Conservation (phyloP, 92 coral and sea anemone genomes). For the Nematostella vectensis region DNA sequence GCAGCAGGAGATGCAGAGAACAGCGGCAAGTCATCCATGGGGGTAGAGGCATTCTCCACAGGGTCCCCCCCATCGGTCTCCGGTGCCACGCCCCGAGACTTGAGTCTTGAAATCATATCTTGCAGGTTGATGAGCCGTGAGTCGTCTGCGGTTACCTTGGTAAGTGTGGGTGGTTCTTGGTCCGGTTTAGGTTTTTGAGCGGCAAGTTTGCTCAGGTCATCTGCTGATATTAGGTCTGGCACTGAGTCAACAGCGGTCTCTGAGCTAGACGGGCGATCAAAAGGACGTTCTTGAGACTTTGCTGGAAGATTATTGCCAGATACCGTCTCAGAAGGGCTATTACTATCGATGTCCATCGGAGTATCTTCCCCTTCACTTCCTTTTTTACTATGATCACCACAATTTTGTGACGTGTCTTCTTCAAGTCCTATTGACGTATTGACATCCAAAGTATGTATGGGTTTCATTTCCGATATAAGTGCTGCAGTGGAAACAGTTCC, state of each 20-base stretch:
- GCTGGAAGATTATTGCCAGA: no score
- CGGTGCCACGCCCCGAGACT: constrained; percentile 24
- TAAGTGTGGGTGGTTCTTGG: constrained; percentile 79
- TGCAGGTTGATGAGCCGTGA: constrained; percentile 57
- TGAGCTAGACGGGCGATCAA: constrained; percentile 5
- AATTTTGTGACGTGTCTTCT: no score
- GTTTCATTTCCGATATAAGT: no score
- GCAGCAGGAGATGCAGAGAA: constrained; percentile 22
- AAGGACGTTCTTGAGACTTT: not conserved
- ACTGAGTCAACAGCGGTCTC: constrained; percentile 65
- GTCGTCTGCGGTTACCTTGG: constrained; percentile 48
- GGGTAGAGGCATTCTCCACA: constrained; percentile 4
- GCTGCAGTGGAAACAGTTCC: no score
- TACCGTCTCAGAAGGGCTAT: no score
- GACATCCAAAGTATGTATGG: no score
- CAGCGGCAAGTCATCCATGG: constrained; percentile 20
- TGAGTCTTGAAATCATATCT: constrained; percentile 69
- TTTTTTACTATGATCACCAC: no score
- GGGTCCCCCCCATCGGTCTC: constrained; percentile 4
- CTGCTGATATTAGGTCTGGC: constrained; percentile 79
- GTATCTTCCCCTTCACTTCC: no score
- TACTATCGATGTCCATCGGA: no score
- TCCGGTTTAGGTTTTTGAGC: constrained; percentile 65
- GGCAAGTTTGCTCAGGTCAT: constrained; percentile 76
- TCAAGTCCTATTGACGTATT: no score